Conservation (phyloP, 1,140 invertebrate species). For the Monomorium pharaonis region DNA sequence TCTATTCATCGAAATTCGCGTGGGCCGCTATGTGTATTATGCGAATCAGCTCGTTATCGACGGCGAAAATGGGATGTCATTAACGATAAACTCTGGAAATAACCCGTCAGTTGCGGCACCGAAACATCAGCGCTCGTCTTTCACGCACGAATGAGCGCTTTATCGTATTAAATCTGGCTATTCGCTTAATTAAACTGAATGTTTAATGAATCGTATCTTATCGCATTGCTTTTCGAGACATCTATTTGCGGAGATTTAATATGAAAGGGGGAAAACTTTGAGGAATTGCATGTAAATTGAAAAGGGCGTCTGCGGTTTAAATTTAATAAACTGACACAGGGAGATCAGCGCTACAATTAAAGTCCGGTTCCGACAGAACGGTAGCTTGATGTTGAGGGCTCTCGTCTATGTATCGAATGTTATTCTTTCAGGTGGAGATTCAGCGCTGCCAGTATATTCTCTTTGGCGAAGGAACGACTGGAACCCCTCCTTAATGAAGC, state of each 20-base stretch:
- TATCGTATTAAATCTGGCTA: constrained; percentile 30
- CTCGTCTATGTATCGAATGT: not conserved
- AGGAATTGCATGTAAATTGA: not conserved
- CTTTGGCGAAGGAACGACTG: constrained; percentile 83
- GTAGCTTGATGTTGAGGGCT: not conserved
- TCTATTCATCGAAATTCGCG: constrained; percentile 11
- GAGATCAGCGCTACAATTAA: not conserved
- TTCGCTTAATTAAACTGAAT: constrained; percentile 48
- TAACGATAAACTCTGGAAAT: constrained; percentile 29
- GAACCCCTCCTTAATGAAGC: constrained; percentile 85
- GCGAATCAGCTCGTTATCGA: constrained; percentile 26
- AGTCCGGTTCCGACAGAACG: not conserved
- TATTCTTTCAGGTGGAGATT: constrained; percentile 85
- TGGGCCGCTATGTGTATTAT: not conserved
- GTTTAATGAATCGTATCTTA: constrained; percentile 15
- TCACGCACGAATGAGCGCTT: not conserved
- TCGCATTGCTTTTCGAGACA: not conserved
- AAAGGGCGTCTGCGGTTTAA: not conserved
- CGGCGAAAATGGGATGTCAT: constrained; percentile 7
- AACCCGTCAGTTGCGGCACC: not conserved
- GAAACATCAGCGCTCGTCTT: constrained; percentile 14
- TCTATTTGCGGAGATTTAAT: not conserved
- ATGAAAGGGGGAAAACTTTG: not conserved
- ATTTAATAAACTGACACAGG: constrained; percentile 13
- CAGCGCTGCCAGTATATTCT: constrained; percentile 85